Evolutionary conservation across 2,888 invertebrate genomes (phyloP), one percentile per base, ranked within the genome.

Genomic region (Tiliacea citrago): DNA sequence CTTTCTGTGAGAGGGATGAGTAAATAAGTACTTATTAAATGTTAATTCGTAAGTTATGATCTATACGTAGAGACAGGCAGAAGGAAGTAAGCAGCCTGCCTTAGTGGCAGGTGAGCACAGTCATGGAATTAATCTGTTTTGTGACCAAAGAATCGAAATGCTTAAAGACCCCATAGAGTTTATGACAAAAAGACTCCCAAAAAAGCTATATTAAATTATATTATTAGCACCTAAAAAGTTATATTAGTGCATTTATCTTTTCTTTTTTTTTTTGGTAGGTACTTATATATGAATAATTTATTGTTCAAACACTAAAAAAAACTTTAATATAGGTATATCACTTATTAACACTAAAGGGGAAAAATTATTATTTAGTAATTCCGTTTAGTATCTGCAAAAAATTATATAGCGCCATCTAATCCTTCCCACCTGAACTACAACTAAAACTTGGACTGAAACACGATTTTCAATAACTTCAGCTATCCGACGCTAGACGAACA

Each of bases 401-500:
- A 8, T 2, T 18, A 24, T n/a, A n/a, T n/a, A 63, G 55, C 81
- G 75, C 63, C 81, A 74, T 79, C 81, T 83, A 2, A 57, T 12
- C 8, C 0, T 53, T 39, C 29, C 5, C 24, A 7, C 9, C 3
- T 18, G 8, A 68, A 83, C 70, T 73, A 13, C 13, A 18, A 60
- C n/a, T 51, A 42, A 10, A 29, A 29, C 10, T 18, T 42, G 1
- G 0, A 29, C 21, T n/a, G 8, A 39, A 39, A 55, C 12, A 6
- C 10, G 13, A 7, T 49, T 45, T 13, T 45, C 5, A 51, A 55
- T 62, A 71, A 49, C 39, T 83, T 74, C n/a, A n/a, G 51, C 83
- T 85, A 83, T 45, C 74, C 85, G 63, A 67, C 85, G 58, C 78
- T 69, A 82, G 3, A 45, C 18, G 0, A 58, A 16, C 4, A 6